Evolutionary conservation across 2,113 vertebrate species (phyloP), one percentile per base, ranked within the genome.

Genomic region (Poicephalus meyeri): DNA sequence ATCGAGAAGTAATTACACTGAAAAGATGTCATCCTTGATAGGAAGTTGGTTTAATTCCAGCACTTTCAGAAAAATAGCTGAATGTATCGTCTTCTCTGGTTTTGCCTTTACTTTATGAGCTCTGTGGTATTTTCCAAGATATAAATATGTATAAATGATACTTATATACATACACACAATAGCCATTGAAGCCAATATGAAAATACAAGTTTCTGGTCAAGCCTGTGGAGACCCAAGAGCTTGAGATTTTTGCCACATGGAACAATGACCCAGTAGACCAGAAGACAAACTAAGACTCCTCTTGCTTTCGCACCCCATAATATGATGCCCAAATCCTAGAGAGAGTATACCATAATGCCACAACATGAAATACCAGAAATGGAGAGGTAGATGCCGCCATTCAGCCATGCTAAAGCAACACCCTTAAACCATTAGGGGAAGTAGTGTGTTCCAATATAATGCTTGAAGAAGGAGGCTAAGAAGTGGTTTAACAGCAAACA

Each of bases 11-110:
- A 87, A 95, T 94, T 96, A 90, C 52, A 46, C 17, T 25, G 56
- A 61, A 85, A 84, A 94, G 49, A 80, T 91, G 84, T 91, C 56
- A 41, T 44, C 42, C 49, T 88, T 70, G 37, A 33, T 79, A 49
- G 9, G 49, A 76, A 94, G 53, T 28, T 47, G 20, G 6, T 89
- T 85, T 71, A 42, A 88, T 65, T 74, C 26, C 50, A 70, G 37
- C 58, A 31, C 53, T 44, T 65, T 76, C 42, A 74, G 71, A 55
- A 91, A 63, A 76, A 29, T 79, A 87, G 64, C 31, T 79, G 76
- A 78, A 74, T 55, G 16, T 33, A 63, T 53, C 1, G 46, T 16
- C 23, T 44, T 42, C 29, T 70, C 68, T 60, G 25, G 6, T 21
- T 86, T 72, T 87, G 10, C 42, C 31, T 64, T 84, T 19, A 29